phyloP scores from a whole-genome alignment of 2,113 vertebrate genomes.

The Carassius carassius region DNA sequence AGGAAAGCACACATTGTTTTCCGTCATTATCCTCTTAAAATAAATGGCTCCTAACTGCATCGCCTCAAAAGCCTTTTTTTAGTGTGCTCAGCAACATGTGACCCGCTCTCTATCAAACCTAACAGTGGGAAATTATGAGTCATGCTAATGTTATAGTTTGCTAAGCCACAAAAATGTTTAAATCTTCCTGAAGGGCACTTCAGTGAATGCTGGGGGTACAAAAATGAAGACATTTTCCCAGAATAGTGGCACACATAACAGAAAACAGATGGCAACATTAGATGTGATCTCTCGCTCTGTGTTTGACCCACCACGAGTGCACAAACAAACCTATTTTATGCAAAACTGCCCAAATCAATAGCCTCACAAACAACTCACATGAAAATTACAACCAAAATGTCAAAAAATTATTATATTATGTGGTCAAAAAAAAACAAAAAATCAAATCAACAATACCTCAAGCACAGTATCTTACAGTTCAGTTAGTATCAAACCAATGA shows the following conservation, averaged over 20 bases:
- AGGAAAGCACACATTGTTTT: constrained; percentile 8
- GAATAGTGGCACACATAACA: not conserved
- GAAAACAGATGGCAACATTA: too few relatives aligned
- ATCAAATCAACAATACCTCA: constrained; percentile 12
- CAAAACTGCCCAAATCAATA: too few relatives aligned
- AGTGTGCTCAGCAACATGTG: not conserved
- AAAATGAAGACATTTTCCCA: not conserved
- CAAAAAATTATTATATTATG: too few relatives aligned
- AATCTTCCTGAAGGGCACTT: not conserved
- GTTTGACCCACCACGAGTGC: not conserved
- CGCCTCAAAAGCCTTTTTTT: not conserved
- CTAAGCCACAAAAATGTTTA: not conserved
- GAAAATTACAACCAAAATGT: not conserved
- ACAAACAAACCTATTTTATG: not conserved
- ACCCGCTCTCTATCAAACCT: not conserved
- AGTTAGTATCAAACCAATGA: not conserved
- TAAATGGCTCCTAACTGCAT: constrained; percentile 19
- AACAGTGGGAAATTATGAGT: constrained; percentile 23
- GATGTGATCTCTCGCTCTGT: not conserved
- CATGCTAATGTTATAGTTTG: constrained; percentile 25
- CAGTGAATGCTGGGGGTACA: not conserved
- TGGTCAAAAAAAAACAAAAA: too few relatives aligned
- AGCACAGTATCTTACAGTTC: not conserved
- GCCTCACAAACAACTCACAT: not conserved
- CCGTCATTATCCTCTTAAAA: constrained; percentile 22